Percentiles rank a stretch among this genome's conserved stretches.
These are phyloP conservation scores for Watsonalla binaria DNA, from an alignment of 2,888 invertebrate species.

Conservation along the genomic window DNA sequence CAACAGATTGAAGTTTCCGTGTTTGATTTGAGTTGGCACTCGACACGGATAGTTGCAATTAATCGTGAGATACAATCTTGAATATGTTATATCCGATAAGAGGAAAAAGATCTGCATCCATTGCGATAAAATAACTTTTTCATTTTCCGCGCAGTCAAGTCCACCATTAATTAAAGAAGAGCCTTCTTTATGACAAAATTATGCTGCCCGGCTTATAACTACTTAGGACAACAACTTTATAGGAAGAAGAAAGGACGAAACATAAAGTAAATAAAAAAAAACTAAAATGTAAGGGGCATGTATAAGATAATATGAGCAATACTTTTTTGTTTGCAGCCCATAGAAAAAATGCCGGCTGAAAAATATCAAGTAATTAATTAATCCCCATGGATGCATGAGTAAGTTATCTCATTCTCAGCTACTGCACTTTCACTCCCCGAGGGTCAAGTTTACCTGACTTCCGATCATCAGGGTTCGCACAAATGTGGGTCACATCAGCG, in stretches of 20 bases:
- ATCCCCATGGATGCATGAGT: constrained; percentile 10
- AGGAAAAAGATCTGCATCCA: constrained; percentile 3
- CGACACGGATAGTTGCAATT: constrained; percentile 22
- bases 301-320: too few relatives aligned
- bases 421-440: constrained; percentile 68
- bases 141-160: background rate
- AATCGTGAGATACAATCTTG: constrained; percentile 31
- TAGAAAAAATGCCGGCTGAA: too few relatives aligned
- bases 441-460: constrained; percentile 66
- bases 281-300: too few relatives aligned
- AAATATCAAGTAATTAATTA: too few relatives aligned
- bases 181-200: too few relatives aligned
- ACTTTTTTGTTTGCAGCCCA: too few relatives aligned
- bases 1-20: constrained; percentile 17
- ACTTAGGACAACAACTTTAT: too few relatives aligned
- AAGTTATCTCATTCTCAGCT: constrained; percentile 29
- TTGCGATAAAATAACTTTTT: background rate
- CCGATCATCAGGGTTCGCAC: constrained; percentile 26
- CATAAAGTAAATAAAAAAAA: too few relatives aligned
- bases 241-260: too few relatives aligned
- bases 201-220: too few relatives aligned
- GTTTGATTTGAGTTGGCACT: constrained; percentile 17
- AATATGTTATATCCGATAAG: constrained; percentile 13
- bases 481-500: constrained; percentile 41
- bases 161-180: background rate